These are phyloP conservation scores for Andrena praecox DNA, from an alignment of 2,888 invertebrate species.

Conservation along the genomic window DNA sequence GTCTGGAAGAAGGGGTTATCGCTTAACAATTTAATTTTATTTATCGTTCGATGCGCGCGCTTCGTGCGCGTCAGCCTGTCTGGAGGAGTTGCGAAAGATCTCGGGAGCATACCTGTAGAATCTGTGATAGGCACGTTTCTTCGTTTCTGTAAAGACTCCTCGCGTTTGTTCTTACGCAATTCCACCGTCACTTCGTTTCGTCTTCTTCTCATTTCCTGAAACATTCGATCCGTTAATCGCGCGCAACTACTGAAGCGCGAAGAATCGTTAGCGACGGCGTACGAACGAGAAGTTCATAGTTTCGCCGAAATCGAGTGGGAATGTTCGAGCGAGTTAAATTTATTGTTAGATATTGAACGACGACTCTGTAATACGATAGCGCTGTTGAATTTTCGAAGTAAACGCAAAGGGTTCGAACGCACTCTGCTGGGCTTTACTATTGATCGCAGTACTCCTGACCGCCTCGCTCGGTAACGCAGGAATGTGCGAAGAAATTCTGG, in stretches of 20 bases:
- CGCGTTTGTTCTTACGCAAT: conserved; percentile 98
- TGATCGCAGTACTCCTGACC: not conserved
- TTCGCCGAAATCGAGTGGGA: not conserved
- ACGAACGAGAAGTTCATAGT: not conserved
- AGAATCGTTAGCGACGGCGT: not conserved
- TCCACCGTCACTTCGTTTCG: conserved; percentile 98
- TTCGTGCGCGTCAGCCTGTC: not conserved
- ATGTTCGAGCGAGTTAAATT: not conserved
- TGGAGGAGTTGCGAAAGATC: not conserved
- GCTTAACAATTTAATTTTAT: not conserved
- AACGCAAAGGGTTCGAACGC: not conserved
- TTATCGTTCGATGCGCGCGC: not conserved
- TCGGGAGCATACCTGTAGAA: conserved; percentile 87
- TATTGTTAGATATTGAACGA: not conserved
- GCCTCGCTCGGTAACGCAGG: not conserved
- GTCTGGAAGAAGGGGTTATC: conserved; percentile 84
- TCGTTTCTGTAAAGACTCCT: conserved; percentile 97
- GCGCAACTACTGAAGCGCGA: not conserved
- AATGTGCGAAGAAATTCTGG: not conserved
- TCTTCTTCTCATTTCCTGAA: conserved; percentile 97
- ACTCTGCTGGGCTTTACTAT: not conserved
- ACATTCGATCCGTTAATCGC: not conserved
- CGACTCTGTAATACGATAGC: not conserved
- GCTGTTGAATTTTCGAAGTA: not conserved
- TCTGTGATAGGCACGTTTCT: conserved; percentile 97